Evolutionary conservation across 92 coral and sea anemone species (phyloP).

Genomic region (Pocillopora grandis): DNA sequence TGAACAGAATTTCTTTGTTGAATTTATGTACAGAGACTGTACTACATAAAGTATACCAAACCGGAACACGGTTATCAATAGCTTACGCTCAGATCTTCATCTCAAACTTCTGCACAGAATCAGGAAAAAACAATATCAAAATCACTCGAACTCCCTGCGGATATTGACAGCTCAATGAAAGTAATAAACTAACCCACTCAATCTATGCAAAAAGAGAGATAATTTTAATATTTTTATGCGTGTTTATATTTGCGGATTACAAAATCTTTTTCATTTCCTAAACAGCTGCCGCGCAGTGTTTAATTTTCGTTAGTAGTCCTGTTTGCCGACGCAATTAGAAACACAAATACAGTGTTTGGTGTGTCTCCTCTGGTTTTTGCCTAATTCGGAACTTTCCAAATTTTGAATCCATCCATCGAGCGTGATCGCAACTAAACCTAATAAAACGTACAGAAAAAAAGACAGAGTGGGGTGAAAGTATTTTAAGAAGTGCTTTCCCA

Average conservation of each 20-base stretch:
- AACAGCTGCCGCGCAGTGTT: constrained; percentile 1
- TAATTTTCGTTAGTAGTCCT: constrained; percentile 18
- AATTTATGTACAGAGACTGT: not conserved
- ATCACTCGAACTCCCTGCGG: not conserved
- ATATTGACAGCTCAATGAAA: constrained; percentile 16
- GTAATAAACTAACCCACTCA: constrained; percentile 28
- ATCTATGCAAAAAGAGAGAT: not conserved
- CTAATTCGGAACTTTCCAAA: not conserved
- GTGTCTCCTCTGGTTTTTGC: not conserved
- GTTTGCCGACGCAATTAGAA: constrained; percentile 16
- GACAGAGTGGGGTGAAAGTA: too few relatives aligned
- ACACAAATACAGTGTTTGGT: not conserved
- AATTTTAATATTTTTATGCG: constrained; percentile 9
- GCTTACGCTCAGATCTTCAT: not conserved
- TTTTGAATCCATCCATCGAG: not conserved
- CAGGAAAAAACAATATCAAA: not conserved
- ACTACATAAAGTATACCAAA: not conserved
- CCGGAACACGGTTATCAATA: not conserved
- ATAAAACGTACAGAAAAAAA: too few relatives aligned
- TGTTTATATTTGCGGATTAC: constrained; percentile 26
- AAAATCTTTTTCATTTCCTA: constrained; percentile 19
- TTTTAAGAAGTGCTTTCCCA: not conserved
- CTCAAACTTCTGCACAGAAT: not conserved
- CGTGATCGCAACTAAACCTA: too few relatives aligned
- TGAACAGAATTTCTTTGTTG: not conserved